Evolutionary conservation across 2,888 invertebrate genomes (phyloP).

Genomic region (Cephus nigrinus): DNA sequence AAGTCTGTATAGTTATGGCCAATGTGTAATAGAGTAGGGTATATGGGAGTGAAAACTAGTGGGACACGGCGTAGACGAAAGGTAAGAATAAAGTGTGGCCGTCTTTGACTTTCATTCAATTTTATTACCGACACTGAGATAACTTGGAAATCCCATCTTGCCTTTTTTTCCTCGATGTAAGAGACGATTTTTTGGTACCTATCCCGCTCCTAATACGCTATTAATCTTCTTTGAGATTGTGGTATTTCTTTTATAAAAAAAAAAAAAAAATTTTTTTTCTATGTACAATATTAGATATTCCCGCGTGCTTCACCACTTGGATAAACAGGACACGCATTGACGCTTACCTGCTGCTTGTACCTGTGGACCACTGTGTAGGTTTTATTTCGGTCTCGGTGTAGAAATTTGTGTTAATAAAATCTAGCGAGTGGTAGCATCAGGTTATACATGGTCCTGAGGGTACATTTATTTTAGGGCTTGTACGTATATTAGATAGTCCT

Average conservation of each 20-base stretch:
- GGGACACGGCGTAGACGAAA: not conserved
- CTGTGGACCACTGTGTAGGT: not conserved
- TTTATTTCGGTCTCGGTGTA: not conserved
- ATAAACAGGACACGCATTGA: not conserved
- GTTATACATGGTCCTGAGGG: not conserved
- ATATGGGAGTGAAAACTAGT: not conserved
- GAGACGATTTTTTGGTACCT: not conserved
- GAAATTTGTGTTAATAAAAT: not conserved
- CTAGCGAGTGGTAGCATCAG: not conserved
- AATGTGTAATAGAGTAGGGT: not conserved
- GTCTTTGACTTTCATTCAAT: not conserved
- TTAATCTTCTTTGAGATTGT: not conserved
- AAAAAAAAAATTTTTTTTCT: not conserved
- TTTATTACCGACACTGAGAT: not conserved
- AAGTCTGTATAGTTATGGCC: not conserved
- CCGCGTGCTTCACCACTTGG: not conserved
- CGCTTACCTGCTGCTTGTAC: not conserved
- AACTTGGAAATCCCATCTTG: not conserved
- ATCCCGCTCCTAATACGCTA: not conserved
- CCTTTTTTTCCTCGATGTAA: not conserved
- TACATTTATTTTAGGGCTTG: not conserved
- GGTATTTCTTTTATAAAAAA: not conserved
- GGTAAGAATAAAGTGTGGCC: not conserved
- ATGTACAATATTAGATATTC: not conserved
- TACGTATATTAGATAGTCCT: not conserved